Conservation (phyloP, 2,888 invertebrate species). For the Deilephila elpenor region DNA sequence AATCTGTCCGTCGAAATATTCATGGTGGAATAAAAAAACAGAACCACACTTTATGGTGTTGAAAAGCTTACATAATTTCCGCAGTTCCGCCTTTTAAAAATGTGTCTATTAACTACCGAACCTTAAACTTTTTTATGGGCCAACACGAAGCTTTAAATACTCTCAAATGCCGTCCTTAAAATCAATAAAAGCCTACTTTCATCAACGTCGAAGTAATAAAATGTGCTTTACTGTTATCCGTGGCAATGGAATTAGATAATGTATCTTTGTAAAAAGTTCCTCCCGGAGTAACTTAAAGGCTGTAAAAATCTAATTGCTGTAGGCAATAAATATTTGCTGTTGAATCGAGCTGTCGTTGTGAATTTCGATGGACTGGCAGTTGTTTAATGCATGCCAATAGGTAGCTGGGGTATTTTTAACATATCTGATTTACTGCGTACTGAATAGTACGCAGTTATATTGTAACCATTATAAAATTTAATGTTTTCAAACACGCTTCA, state of each 20-base stretch:
- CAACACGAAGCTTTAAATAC: slow-evolving; percentile 75
- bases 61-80: slow-evolving; percentile 45
- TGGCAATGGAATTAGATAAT: slow-evolving; percentile 77
- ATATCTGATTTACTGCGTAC: not conserved
- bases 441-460: too few relatives aligned
- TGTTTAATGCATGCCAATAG: slow-evolving; percentile 77
- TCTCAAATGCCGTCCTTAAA: slow-evolving; percentile 76
- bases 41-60: slow-evolving; percentile 35
- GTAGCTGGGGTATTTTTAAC: slow-evolving; percentile 61
- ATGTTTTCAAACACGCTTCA: too few relatives aligned
- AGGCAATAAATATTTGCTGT: slow-evolving; percentile 74
- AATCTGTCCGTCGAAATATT: slow-evolving; percentile 35
- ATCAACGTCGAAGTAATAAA: slow-evolving; percentile 79
- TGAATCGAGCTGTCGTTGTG: slow-evolving; percentile 61
- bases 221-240: slow-evolving; percentile 77
- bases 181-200: slow-evolving; percentile 82
- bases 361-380: slow-evolving; percentile 68
- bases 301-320: slow-evolving; percentile 77
- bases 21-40: slow-evolving; percentile 37
- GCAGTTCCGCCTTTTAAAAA: slow-evolving; percentile 54
- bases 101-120: slow-evolving; percentile 67
- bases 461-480: too few relatives aligned
- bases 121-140: slow-evolving; percentile 73
- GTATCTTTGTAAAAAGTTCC: slow-evolving; percentile 72
- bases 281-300: slow-evolving; percentile 61